Evolutionary conservation across 2,113 vertebrate genomes (phyloP), one percentile per base, ranked within the genome.

Genomic region (Plotosus lineatus): DNA sequence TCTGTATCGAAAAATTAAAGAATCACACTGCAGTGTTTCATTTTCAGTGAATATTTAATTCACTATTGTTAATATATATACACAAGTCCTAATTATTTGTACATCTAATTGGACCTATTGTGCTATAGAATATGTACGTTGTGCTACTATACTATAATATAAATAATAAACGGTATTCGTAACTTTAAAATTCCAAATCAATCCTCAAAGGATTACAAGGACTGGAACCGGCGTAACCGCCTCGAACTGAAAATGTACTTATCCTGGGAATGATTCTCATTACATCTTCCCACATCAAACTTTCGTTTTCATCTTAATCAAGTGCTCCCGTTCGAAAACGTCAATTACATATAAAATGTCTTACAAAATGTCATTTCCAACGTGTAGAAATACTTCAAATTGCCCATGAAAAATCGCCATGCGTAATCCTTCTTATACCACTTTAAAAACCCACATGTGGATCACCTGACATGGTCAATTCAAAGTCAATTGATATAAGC

Each of bases 341-440:
- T n/a, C n/a, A n/a, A n/a, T n/a, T n/a, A n/a, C n/a, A n/a, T n/a
- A n/a, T n/a, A n/a, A n/a, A n/a, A n/a, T n/a, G n/a, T n/a, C n/a
- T n/a, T 75, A 28, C 46, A 66, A 55, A 75, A 74, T 28, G 28
- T 73, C 3, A 2, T 31, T 75, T 65, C 66, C 10, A 75, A 8
- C 31, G 19, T 61, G 19, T 42, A 58, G 4, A 76, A 40, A 46
- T 75, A 33, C 38, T 76, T 50, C 15, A 21, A 26, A 42, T 42
- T 12, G 26, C 51, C 58, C 11, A 40, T 36, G 55, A 74, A 82
- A 82, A 84, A 53, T 56, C n/a, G 66, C 42, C 48, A 72, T 19
- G 6, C 10, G 19, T 14, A 58, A 36, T 21, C 36, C 31, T 23
- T 46, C 38, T 44, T 40, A 10, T 58, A 26, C n/a, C 36, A 55